These are phyloP conservation scores for Nesidiocoris tenuis DNA, from an alignment of 2,888 invertebrate species.

Conservation along the genomic window DNA sequence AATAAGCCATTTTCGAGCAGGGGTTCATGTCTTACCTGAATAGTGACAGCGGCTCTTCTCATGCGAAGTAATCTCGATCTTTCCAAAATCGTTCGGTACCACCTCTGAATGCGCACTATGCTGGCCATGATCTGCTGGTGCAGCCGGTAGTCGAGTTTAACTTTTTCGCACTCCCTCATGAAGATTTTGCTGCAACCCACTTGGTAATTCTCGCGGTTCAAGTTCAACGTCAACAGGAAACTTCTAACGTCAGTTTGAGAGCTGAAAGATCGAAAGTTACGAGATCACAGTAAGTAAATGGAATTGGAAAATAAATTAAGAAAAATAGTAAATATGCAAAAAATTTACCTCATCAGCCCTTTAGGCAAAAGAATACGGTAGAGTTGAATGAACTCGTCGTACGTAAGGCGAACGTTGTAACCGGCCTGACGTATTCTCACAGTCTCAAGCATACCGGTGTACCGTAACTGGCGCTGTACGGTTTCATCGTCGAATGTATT, in stretches of 20 bases:
- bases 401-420: constrained; percentile 88
- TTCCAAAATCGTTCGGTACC: constrained; percentile 53
- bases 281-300: too few species aligned
- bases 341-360: constrained; percentile 63
- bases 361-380: constrained; percentile 88
- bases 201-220: constrained; percentile 89
- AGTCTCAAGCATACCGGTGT: constrained; percentile 96
- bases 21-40: too few species aligned
- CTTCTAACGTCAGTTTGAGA: constrained; percentile 82
- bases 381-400: constrained; percentile 90
- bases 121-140: constrained; percentile 93
- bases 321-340: too few species aligned
- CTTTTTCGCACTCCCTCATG: constrained; percentile 89
- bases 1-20: too few species aligned
- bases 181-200: constrained; percentile 87
- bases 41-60: constrained; percentile 69
- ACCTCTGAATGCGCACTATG: constrained; percentile 79
- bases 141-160: constrained; percentile 84
- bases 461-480: constrained; percentile 84
- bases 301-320: too few species aligned
- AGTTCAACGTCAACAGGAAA: constrained; percentile 78
- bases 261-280: constrained; percentile 60
- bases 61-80: constrained; percentile 70
- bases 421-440: constrained; percentile 92
- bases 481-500: constrained; percentile 92